Conservation (phyloP, 92 coral and sea anemone species). For the Bergia sp. region DNA sequence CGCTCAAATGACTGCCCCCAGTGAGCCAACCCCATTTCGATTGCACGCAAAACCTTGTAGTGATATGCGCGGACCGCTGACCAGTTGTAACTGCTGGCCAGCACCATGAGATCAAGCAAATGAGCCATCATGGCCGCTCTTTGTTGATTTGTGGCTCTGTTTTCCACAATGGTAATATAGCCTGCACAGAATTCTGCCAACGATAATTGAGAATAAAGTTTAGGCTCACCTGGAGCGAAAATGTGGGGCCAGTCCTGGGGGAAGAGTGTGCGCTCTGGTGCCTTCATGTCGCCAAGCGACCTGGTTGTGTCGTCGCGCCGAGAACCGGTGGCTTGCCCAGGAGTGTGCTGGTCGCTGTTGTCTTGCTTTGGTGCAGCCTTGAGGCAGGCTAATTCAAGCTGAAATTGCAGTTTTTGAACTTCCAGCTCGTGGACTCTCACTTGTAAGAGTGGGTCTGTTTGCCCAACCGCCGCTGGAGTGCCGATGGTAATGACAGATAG, state of each 20-base stretch:
- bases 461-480: background rate
- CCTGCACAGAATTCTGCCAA: constrained; percentile 31
- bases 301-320: constrained; percentile 5
- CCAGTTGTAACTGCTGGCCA: constrained; percentile 46
- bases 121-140: constrained; percentile 7
- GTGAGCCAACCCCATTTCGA: constrained; percentile 33
- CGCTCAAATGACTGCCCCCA: constrained; percentile 52
- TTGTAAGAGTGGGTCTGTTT: background rate
- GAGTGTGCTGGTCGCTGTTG: background rate
- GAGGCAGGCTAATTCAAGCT: background rate
- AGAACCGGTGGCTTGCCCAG: background rate
- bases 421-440: background rate
- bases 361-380: background rate
- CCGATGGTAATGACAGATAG: too few relatives aligned
- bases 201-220: constrained; percentile 18
- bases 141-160: background rate
- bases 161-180: background rate
- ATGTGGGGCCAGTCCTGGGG: constrained; percentile 45
- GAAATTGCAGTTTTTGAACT: background rate
- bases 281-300: constrained; percentile 29
- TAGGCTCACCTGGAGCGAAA: constrained; percentile 50
- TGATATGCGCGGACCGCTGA: constrained; percentile 47
- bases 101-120: constrained; percentile 43
- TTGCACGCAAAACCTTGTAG: constrained; percentile 33
- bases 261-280: constrained; percentile 18